Conservation (phyloP, 2,888 invertebrate genomes). For the Drosophila fulvimacula region DNA sequence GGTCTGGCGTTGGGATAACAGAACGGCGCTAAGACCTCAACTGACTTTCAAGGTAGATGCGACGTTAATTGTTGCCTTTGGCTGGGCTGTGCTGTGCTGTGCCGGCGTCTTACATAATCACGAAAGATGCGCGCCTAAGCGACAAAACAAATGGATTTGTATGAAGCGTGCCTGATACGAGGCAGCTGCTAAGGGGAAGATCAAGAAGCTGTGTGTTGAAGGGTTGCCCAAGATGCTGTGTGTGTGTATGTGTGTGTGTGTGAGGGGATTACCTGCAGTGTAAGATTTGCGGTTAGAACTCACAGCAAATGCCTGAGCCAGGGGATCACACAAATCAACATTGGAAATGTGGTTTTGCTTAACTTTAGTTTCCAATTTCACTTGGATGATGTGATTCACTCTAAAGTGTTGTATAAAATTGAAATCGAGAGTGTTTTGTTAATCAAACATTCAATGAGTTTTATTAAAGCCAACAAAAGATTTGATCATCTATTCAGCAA, state of each 20-base stretch:
- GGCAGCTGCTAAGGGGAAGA: slow-evolving; percentile 59
- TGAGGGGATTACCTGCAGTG: slow-evolving; percentile 57
- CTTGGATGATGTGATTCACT: neutral
- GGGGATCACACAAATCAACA: slow-evolving; percentile 27
- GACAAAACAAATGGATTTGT: slow-evolving; percentile 52
- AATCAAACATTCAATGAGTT: neutral
- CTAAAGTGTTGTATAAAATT: neutral
- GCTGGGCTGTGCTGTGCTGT: slow-evolving; percentile 45
- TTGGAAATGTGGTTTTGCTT: slow-evolving; percentile 1
- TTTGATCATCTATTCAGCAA: neutral
- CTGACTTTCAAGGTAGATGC: slow-evolving; percentile 70
- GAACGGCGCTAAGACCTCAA: slow-evolving; percentile 61
- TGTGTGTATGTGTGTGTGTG: neutral
- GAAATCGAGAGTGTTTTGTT: neutral
- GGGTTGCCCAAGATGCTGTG: slow-evolving; percentile 49
- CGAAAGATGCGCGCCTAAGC: slow-evolving; percentile 55
- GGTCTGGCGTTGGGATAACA: slow-evolving; percentile 28
- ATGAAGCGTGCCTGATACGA: slow-evolving; percentile 76
- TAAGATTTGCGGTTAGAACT: slow-evolving; percentile 64
- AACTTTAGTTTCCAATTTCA: slow-evolving; percentile 11
- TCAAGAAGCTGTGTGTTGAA: slow-evolving; percentile 50
- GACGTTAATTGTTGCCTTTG: slow-evolving; percentile 56
- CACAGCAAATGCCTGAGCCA: slow-evolving; percentile 10
- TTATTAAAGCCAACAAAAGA: neutral
- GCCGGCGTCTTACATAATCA: slow-evolving; percentile 66